phyloP scores from a whole-genome alignment of 2,888 invertebrate genomes.

The Drosophila mayaguana region DNA sequence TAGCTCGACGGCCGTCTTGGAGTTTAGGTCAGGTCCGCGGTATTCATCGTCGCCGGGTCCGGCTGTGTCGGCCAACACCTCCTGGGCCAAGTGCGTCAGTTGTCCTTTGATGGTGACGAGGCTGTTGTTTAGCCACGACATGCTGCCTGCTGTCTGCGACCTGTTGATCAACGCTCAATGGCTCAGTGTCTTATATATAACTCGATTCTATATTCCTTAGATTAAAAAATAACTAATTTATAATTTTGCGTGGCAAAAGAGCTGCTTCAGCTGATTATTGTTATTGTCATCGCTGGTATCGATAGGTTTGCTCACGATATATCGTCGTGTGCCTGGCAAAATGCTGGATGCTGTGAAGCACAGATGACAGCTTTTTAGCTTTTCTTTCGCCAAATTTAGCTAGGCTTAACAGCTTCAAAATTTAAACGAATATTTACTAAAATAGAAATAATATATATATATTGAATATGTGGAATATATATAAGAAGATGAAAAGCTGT shows the following conservation, averaged over 20 bases:
- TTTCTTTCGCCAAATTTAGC: neutral
- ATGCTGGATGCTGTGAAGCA: slow-evolving; percentile 6
- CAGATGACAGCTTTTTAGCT: neutral
- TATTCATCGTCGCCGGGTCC: slow-evolving; percentile 83
- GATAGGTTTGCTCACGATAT: slow-evolving; percentile 41
- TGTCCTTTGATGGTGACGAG: slow-evolving; percentile 91
- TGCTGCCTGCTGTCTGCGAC: slow-evolving; percentile 73
- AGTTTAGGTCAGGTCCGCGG: slow-evolving; percentile 50
- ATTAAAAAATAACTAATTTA: slow-evolving; percentile 53
- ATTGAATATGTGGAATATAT: neutral
- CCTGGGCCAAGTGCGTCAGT: slow-evolving; percentile 94
- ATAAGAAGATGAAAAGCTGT: neutral
- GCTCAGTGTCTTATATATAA: slow-evolving; percentile 16
- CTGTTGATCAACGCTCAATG: slow-evolving; percentile 21
- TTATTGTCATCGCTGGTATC: slow-evolving; percentile 65
- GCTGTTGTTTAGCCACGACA: slow-evolving; percentile 89
- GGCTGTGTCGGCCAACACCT: slow-evolving; percentile 93
- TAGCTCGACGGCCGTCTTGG: slow-evolving; percentile 70
- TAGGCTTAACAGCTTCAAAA: neutral
- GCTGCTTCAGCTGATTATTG: slow-evolving; percentile 73
- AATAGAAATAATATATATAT: neutral
- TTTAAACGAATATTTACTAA: neutral
- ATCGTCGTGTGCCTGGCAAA: neutral
- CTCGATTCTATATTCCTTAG: slow-evolving; percentile 29
- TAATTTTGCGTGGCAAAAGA: slow-evolving; percentile 79